Percentiles rank a stretch among this genome's conserved stretches.
phyloP scores from a whole-genome alignment of 2,113 vertebrate genomes.

The Myodes glareolus region DNA sequence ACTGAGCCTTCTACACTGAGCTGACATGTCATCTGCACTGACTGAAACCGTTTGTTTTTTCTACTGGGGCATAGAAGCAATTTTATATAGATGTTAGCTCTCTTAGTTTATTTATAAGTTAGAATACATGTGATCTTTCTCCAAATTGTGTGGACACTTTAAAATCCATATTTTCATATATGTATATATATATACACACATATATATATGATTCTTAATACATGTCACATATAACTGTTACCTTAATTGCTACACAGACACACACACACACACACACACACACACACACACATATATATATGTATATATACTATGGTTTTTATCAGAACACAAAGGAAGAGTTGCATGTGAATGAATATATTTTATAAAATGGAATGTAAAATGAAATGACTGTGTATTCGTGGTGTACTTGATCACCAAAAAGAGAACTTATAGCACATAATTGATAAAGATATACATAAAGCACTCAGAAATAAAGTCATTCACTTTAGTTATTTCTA shows the following conservation, averaged over 20 bases:
- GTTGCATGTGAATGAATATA: not conserved
- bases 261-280: no score
- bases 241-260: not conserved
- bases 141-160: not conserved
- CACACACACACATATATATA: no score
- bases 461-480: conserved; percentile 10
- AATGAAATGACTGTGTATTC: not conserved
- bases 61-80: not conserved
- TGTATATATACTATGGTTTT: no score
- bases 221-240: not conserved
- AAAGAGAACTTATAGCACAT: not conserved
- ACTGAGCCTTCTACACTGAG: not conserved
- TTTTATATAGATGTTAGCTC: not conserved
- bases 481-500: not conserved
- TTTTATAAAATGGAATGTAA: not conserved
- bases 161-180: not conserved
- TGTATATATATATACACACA: not conserved
- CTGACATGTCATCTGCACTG: not conserved
- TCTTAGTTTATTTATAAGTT: not conserved
- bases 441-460: not conserved
- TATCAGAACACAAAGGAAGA: not conserved
- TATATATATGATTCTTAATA: not conserved
- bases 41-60: not conserved
- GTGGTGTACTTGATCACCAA: not conserved
- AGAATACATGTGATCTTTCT: not conserved